phyloP scores from a whole-genome alignment of 2,888 invertebrate species.

The Seira musarum region DNA sequence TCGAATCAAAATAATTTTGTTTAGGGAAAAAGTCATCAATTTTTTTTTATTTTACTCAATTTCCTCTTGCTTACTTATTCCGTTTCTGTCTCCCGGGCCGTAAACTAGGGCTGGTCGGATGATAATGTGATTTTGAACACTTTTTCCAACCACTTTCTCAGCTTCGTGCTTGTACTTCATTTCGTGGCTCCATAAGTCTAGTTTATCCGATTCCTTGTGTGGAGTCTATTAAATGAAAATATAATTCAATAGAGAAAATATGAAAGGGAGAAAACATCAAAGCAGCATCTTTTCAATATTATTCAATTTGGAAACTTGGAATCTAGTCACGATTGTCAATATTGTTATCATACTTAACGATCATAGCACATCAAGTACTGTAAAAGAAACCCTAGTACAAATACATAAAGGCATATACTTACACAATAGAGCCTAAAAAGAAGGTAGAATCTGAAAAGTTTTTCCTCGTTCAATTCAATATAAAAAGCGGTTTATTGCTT shows the following conservation, averaged over 20 bases:
- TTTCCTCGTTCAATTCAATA: no score
- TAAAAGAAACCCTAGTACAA: no score
- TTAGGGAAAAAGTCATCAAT: background rate
- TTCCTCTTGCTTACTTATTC: slow-evolving; percentile 82
- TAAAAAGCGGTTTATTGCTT: no score
- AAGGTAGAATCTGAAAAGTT: no score
- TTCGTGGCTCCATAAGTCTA: slow-evolving; percentile 89
- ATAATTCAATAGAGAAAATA: background rate
- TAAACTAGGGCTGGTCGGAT: slow-evolving; percentile 90
- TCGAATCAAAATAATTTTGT: background rate
- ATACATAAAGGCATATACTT: no score
- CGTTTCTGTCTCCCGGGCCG: slow-evolving; percentile 86
- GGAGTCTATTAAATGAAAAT: slow-evolving; percentile 74
- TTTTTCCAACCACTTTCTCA: slow-evolving; percentile 82
- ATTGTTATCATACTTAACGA: no score
- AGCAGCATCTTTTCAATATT: no score
- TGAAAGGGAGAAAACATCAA: no score
- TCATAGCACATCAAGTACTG: no score
- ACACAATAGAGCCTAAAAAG: no score
- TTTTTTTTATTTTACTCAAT: background rate
- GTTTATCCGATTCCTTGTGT: slow-evolving; percentile 82
- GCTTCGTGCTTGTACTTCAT: slow-evolving; percentile 88
- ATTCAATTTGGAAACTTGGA: no score
- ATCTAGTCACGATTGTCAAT: no score
- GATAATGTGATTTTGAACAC: slow-evolving; percentile 83